These are phyloP conservation scores for Lumbricus terrestris DNA, from an alignment of 2,888 invertebrate genomes.

Conservation along the genomic window DNA sequence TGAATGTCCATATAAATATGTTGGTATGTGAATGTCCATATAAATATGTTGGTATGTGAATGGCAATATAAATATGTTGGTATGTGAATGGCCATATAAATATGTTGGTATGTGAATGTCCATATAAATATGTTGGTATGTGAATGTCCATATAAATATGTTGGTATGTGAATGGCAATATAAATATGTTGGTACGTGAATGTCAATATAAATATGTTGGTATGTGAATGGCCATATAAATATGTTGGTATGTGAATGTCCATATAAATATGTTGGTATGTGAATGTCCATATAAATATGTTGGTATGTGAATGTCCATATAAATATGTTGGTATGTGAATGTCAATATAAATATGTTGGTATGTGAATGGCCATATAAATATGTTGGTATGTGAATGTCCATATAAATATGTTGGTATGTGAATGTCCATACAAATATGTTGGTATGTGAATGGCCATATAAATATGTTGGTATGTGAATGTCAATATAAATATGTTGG, in stretches of 20 bases:
- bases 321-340: slow-evolving; percentile 68
- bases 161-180: slow-evolving; percentile 68
- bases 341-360: slow-evolving; percentile 75
- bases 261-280: slow-evolving; percentile 71
- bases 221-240: slow-evolving; percentile 75
- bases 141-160: slow-evolving; percentile 80
- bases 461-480: slow-evolving; percentile 68
- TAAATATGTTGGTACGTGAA: slow-evolving; percentile 68
- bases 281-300: slow-evolving; percentile 80
- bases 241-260: slow-evolving; percentile 67
- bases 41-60: slow-evolving; percentile 68
- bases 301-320: slow-evolving; percentile 70
- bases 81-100: slow-evolving; percentile 75
- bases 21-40: slow-evolving; percentile 70
- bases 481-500: slow-evolving; percentile 75
- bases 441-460: slow-evolving; percentile 68
- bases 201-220: slow-evolving; percentile 75
- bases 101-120: slow-evolving; percentile 67
- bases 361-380: slow-evolving; percentile 75
- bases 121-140: slow-evolving; percentile 71
- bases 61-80: slow-evolving; percentile 74
- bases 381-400: slow-evolving; percentile 67
- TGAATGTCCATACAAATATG: slow-evolving; percentile 80
- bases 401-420: slow-evolving; percentile 71
- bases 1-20: slow-evolving; percentile 80